Evolutionary conservation across 92 coral and sea anemone species (phyloP).

Genomic region (Plumapathes pennacea): DNA sequence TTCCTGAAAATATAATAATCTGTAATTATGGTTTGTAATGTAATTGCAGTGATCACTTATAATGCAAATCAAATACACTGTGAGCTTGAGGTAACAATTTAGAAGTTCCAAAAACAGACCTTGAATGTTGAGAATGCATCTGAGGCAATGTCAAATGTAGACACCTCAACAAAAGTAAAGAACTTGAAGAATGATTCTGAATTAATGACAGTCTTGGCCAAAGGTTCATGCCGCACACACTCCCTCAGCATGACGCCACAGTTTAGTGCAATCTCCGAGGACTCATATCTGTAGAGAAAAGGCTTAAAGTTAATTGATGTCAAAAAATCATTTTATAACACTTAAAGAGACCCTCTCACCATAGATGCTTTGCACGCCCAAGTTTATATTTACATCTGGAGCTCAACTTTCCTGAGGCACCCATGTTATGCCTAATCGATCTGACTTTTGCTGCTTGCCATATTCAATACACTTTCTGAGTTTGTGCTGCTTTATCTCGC

Average conservation of each 20-base stretch:
- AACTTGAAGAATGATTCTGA: slow-evolving; percentile 58
- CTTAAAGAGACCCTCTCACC: no score
- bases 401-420: no score
- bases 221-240: slow-evolving; percentile 63
- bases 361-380: no score
- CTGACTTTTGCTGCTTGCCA: no score
- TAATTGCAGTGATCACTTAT: background rate
- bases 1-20: slow-evolving; percentile 51
- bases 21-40: no score
- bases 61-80: background rate
- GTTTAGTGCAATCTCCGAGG: slow-evolving; percentile 81
- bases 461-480: no score
- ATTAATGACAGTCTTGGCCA: slow-evolving; percentile 47
- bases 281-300: slow-evolving; percentile 59
- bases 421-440: no score
- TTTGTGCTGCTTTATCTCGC: no score
- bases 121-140: slow-evolving; percentile 97
- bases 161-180: slow-evolving; percentile 85
- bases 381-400: no score
- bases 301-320: background rate
- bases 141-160: slow-evolving; percentile 98
- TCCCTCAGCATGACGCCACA: slow-evolving; percentile 95
- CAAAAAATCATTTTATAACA: no score
- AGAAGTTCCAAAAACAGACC: slow-evolving; percentile 38
- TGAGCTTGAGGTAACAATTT: background rate